phyloP scores from a whole-genome alignment of 2,888 invertebrate genomes.

The Rotaria magnacalcarata region DNA sequence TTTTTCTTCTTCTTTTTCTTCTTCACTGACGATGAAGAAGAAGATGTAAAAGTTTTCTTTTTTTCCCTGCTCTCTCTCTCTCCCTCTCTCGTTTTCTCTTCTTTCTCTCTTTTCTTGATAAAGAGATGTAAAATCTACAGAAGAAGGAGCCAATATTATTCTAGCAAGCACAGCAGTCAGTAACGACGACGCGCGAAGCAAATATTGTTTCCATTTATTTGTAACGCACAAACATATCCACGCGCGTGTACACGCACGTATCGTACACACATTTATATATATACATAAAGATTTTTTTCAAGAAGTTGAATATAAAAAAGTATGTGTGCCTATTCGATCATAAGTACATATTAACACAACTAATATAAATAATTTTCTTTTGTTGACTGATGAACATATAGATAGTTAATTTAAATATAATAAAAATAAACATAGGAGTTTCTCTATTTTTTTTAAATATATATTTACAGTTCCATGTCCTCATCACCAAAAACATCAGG shows the following conservation, averaged over 20 bases:
- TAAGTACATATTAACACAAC: conserved; percentile 35
- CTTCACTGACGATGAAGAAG: not conserved
- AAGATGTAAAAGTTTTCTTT: conserved; percentile 7
- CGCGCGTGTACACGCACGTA: conserved; percentile 29
- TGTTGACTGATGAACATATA: not conserved
- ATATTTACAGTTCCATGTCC: conserved; percentile 19
- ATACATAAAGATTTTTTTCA: conserved; percentile 15
- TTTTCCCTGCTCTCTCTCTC: not conserved
- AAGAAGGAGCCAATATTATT: conserved; percentile 29
- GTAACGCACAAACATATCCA: conserved; percentile 18
- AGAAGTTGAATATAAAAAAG: conserved; percentile 21
- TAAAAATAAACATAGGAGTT: not conserved
- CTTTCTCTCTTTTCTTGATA: not conserved
- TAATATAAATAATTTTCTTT: conserved; percentile 10
- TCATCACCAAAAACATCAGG: conserved; percentile 31
- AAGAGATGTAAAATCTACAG: conserved; percentile 31
- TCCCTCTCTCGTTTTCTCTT: not conserved
- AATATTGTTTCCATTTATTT: conserved; percentile 38
- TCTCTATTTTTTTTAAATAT: not conserved
- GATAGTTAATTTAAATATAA: conserved; percentile 4
- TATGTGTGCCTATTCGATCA: conserved; percentile 4
- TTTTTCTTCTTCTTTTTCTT: not conserved
- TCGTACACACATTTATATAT: not conserved
- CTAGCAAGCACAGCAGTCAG: conserved; percentile 20
- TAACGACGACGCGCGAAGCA: conserved; percentile 32